Conservation (phyloP, 2,113 vertebrate genomes). For the Bagarius yarrelli region DNA sequence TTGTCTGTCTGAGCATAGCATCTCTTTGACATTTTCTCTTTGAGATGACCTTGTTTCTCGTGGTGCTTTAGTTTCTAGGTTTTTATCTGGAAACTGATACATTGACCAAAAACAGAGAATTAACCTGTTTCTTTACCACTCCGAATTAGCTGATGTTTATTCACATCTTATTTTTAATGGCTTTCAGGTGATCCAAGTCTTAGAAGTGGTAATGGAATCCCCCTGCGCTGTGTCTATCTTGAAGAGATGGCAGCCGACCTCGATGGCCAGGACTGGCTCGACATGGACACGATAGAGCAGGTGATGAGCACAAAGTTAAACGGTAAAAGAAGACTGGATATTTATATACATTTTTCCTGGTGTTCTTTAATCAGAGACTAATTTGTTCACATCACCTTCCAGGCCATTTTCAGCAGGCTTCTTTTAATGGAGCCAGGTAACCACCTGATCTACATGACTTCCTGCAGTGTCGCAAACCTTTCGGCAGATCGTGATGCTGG, state of each 20-base stretch:
- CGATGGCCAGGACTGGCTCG: conserved; percentile 96
- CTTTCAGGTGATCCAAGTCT: conserved; percentile 88
- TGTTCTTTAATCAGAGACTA: background rate
- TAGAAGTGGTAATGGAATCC: conserved; percentile 91
- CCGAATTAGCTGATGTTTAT: background rate
- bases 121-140: too few species aligned
- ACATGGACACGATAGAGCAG: conserved; percentile 96
- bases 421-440: conserved; percentile 88
- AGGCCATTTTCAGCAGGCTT: conserved; percentile 91
- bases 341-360: background rate
- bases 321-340: background rate
- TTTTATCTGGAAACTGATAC: too few species aligned
- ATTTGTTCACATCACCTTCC: conserved; percentile 33
- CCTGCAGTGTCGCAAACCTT: conserved; percentile 79
- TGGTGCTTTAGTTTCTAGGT: too few species aligned
- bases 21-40: too few species aligned
- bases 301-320: conserved; percentile 59
- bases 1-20: too few species aligned
- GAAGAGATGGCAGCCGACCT: conserved; percentile 92
- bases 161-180: background rate
- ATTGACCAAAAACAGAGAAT: too few species aligned
- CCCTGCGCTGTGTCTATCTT: conserved; percentile 89
- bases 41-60: too few species aligned
- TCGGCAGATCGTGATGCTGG: conserved; percentile 94
- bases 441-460: conserved; percentile 93